A percentile compares a stretch with the other conserved stretches of the same genome.
Conservation (phyloP, 2,888 invertebrate species). For the Oegoconia quadripuncta region DNA sequence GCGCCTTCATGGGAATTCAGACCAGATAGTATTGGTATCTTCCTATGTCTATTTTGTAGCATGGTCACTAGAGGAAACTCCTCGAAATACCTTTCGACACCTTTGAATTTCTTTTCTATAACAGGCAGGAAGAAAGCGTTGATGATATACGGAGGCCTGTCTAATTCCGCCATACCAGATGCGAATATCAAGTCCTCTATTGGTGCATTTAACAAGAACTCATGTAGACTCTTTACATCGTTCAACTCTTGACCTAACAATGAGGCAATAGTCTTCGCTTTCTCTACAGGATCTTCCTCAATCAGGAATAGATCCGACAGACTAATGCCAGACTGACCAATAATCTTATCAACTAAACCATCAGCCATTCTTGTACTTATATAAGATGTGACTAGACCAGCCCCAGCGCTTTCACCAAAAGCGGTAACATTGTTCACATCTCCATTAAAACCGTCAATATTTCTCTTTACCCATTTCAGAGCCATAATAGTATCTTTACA, state of each 20-base stretch:
- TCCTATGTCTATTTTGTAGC: conserved; percentile 35
- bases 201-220: conserved; percentile 39
- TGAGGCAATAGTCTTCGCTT: conserved; percentile 41
- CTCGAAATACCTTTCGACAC: conserved; percentile 43
- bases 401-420: conserved; percentile 64
- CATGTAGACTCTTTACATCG: conserved; percentile 34
- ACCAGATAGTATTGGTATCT: conserved; percentile 46
- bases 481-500: conserved; percentile 60
- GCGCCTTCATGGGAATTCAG: conserved; percentile 53
- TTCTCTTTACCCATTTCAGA: conserved; percentile 56
- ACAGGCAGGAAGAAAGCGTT: conserved; percentile 50
- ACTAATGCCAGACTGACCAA: conserved; percentile 51
- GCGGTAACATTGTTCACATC: conserved; percentile 51
- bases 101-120: conserved; percentile 49
- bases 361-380: conserved; percentile 49
- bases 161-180: conserved; percentile 37
- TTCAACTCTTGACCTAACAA: conserved; percentile 41
- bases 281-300: conserved; percentile 46
- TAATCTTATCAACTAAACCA: conserved; percentile 51
- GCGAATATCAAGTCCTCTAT: conserved; percentile 50
- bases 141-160: conserved; percentile 32
- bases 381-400: conserved; percentile 39
- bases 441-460: conserved; percentile 56
- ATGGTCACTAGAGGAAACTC: conserved; percentile 44
- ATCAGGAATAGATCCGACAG: conserved; percentile 49